A percentile compares a stretch with the other conserved stretches of the same genome.
phyloP scores from a whole-genome alignment of 2,888 invertebrate species.

The Cremastinae sp. region DNA sequence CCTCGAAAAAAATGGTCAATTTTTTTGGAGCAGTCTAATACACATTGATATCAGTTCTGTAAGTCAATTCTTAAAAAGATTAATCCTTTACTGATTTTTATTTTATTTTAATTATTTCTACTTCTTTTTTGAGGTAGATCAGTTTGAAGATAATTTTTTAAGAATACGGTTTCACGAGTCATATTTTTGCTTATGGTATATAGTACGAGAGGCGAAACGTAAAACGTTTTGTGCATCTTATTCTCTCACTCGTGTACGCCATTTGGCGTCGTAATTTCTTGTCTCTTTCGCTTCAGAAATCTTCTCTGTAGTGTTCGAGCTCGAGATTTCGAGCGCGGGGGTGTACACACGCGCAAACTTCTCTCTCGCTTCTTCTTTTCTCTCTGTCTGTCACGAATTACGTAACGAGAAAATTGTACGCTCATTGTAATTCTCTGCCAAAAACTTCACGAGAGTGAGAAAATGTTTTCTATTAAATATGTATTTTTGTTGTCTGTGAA shows the following conservation, averaged over 20 bases:
- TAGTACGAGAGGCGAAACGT: constrained; percentile 40
- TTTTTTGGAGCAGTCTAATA: too few relatives aligned
- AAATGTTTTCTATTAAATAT: constrained; percentile 23
- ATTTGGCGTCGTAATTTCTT: constrained; percentile 63
- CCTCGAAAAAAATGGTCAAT: too few relatives aligned
- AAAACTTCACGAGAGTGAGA: constrained; percentile 28
- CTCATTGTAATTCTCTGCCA: constrained; percentile 59
- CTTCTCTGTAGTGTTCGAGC: constrained; percentile 10
- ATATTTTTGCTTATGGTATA: constrained; percentile 15
- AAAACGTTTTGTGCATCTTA: constrained; percentile 64
- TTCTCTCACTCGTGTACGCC: constrained; percentile 54
- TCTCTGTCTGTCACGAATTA: constrained; percentile 41
- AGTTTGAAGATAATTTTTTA: not conserved
- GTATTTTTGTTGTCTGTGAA: constrained; percentile 23
- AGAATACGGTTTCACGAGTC: not conserved
- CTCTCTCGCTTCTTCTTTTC: constrained; percentile 10
- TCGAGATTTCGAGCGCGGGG: constrained; percentile 46
- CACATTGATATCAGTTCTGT: too few relatives aligned
- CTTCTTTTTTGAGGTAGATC: not conserved
- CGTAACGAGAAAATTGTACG: constrained; percentile 61
- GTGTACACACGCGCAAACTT: constrained; percentile 34
- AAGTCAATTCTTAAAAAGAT: too few relatives aligned
- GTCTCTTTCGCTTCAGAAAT: constrained; percentile 46
- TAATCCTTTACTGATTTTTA: too few relatives aligned
- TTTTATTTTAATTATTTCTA: not conserved